phyloP scores from a whole-genome alignment of 2,113 vertebrate genomes.

The Apus apus region DNA sequence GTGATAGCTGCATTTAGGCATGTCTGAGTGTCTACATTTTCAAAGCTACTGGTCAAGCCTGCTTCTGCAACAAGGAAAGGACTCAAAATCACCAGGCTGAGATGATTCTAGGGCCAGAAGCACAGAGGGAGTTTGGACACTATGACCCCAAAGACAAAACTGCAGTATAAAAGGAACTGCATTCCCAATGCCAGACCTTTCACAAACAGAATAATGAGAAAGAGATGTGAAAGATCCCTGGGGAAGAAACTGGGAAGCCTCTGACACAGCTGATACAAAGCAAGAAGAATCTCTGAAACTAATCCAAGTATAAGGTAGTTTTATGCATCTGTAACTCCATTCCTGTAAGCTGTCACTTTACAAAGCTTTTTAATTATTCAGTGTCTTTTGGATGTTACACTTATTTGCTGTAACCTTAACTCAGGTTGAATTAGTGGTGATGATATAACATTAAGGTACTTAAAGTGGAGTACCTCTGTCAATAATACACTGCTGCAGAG shows the following conservation, averaged over 20 bases:
- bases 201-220: background rate
- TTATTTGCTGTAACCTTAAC: constrained; percentile 17
- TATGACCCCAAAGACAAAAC: background rate
- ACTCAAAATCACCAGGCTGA: background rate
- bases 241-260: background rate
- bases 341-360: background rate
- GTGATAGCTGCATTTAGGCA: background rate
- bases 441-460: background rate
- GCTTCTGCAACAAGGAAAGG: background rate
- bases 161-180: background rate
- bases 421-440: background rate
- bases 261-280: background rate
- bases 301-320: background rate
- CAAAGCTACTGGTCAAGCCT: background rate
- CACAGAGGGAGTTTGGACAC: background rate
- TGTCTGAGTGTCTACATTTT: background rate
- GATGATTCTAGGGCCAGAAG: background rate
- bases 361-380: constrained; percentile 2
- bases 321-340: background rate
- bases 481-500: background rate
- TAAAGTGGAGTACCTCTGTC: background rate
- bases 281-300: background rate
- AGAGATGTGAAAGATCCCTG: background rate
- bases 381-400: background rate
- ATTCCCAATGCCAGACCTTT: background rate